phyloP scores from a whole-genome alignment of 2,888 invertebrate species.

The Dicyrtomina minuta region DNA sequence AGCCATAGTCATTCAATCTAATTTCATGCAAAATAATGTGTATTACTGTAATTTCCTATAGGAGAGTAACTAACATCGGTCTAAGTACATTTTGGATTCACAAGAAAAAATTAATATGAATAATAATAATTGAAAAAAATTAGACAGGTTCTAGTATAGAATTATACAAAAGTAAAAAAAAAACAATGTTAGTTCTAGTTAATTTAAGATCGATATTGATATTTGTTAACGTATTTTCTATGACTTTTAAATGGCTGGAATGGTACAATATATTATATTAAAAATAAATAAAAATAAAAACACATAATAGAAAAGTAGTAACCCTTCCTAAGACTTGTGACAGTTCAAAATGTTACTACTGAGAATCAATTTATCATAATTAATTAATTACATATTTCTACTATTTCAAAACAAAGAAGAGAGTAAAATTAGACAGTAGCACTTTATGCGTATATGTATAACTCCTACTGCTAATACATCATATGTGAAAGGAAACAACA shows the following conservation, averaged over 20 bases:
- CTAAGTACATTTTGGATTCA: too few species aligned
- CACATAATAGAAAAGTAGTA: too few species aligned
- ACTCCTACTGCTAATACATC: not conserved
- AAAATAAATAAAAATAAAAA: not conserved
- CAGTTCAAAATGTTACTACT: conserved; percentile 11
- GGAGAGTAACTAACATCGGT: too few species aligned
- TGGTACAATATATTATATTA: conserved; percentile 9
- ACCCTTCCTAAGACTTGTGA: conserved; percentile 17
- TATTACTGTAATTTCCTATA: too few species aligned
- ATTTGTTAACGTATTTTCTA: conserved; percentile 12
- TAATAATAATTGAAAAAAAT: too few species aligned
- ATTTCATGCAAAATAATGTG: too few species aligned
- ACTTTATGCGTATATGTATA: not conserved
- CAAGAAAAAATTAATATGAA: too few species aligned
- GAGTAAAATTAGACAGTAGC: not conserved
- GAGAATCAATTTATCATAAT: conserved; percentile 8
- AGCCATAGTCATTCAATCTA: too few species aligned
- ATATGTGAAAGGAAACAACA: not conserved
- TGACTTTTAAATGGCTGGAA: conserved; percentile 1
- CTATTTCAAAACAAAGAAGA: not conserved
- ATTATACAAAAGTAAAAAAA: too few species aligned
- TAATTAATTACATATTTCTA: conserved; percentile 16
- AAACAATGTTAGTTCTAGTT: not conserved
- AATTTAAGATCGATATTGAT: not conserved
- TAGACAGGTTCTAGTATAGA: conserved; percentile 1